Percentiles rank a stretch among this genome's conserved stretches.
Evolutionary conservation across 2,888 invertebrate species (phyloP).

Genomic region (Andrena haemorrhoa): DNA sequence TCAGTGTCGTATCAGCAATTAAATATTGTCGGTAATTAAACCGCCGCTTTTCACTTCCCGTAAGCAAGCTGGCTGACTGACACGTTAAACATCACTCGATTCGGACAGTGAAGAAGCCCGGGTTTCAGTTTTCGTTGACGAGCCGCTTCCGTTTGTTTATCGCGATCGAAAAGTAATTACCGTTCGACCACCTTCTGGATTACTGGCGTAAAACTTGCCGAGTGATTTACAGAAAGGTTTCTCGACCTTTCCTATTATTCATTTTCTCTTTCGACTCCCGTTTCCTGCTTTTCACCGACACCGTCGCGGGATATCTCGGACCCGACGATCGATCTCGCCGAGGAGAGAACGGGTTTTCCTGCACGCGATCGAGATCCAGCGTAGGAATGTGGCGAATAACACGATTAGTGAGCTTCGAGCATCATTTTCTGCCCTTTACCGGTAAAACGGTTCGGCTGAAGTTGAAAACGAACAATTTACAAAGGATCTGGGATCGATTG

Average conservation of each 20-base stretch:
- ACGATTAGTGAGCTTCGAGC: not conserved
- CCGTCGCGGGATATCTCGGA: conserved; percentile 44
- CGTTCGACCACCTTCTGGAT: conserved; percentile 12
- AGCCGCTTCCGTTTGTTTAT: conserved; percentile 7
- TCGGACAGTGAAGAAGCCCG: not conserved
- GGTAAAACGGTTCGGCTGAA: not conserved
- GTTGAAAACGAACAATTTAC: not conserved
- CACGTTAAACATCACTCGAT: not conserved
- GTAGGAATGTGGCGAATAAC: conserved; percentile 45
- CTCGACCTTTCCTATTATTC: conserved; percentile 63
- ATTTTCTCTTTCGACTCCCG: conserved; percentile 63
- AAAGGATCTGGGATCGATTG: not conserved
- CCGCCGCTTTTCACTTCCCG: conserved; percentile 12
- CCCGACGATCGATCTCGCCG: conserved; percentile 71
- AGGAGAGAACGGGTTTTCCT: conserved; percentile 73
- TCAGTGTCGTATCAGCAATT: conserved; percentile 13
- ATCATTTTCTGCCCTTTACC: not conserved
- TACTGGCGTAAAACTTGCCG: conserved; percentile 35
- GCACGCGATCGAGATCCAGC: conserved; percentile 65
- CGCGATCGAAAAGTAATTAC: not conserved
- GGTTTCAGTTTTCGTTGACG: conserved; percentile 17
- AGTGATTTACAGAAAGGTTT: conserved; percentile 54
- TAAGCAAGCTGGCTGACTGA: not conserved
- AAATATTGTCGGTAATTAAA: conserved; percentile 1
- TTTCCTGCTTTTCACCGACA: conserved; percentile 64